phyloP scores from a whole-genome alignment of 2,113 vertebrate genomes.

The Microcebus jonahi region DNA sequence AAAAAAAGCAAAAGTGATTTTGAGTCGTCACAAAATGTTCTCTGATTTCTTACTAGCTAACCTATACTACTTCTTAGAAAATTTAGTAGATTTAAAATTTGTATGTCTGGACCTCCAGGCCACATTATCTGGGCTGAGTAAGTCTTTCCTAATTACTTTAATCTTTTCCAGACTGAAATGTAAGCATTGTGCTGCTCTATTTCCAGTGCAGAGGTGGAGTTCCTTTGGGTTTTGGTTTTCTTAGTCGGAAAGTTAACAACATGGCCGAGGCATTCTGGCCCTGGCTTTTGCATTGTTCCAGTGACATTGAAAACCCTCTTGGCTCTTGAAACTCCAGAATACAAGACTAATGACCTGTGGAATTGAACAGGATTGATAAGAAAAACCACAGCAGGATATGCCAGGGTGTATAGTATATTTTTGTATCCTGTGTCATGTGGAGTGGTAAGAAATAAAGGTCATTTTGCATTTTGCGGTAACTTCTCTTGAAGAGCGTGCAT shows the following conservation, averaged over 20 bases:
- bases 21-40: neutral
- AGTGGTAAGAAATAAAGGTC: neutral
- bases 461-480: slow-evolving; percentile 17
- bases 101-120: neutral
- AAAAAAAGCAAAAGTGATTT: neutral
- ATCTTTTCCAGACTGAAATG: neutral
- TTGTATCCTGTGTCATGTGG: neutral
- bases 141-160: neutral
- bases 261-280: neutral
- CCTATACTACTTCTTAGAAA: neutral
- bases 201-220: neutral
- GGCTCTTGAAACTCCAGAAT: neutral
- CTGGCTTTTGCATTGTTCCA: neutral
- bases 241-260: neutral
- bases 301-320: neutral
- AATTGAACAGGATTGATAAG: neutral
- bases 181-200: neutral
- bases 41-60: neutral
- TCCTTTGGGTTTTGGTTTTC: neutral
- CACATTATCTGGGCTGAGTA: neutral
- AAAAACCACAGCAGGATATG: neutral
- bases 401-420: neutral
- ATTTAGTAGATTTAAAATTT: neutral
- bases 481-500: neutral
- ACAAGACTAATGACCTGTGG: neutral